These are phyloP conservation scores for Pseudomyrmex cubaensis DNA, from an alignment of 1,140 invertebrate genomes.

Conservation along the genomic window DNA sequence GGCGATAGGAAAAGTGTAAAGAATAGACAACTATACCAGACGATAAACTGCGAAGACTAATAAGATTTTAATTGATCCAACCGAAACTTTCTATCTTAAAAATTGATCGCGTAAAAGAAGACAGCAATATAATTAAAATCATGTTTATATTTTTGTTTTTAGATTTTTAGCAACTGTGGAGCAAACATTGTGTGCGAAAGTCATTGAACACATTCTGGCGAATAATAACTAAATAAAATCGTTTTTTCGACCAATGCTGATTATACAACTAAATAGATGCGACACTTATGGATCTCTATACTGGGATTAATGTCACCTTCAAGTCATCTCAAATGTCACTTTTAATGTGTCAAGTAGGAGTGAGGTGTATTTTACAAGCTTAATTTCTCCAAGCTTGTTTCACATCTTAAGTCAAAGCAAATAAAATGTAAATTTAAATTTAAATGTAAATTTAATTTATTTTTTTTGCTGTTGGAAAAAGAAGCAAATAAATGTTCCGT, in stretches of 20 bases:
- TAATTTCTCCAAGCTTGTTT: background rate
- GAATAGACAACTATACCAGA: background rate
- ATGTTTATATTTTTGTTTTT: background rate
- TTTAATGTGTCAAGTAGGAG: background rate
- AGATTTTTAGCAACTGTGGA: background rate
- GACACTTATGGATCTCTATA: too few relatives aligned
- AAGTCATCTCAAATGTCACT: background rate
- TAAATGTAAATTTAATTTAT: too few relatives aligned
- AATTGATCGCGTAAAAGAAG: background rate
- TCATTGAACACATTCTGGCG: too few relatives aligned
- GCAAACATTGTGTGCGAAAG: background rate
- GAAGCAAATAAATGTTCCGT: too few relatives aligned
- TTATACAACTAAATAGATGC: too few relatives aligned
- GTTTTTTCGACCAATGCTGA: too few relatives aligned
- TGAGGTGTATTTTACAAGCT: conserved; percentile 1
- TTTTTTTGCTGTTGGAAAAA: too few relatives aligned
- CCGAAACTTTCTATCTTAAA: background rate
- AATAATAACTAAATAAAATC: too few relatives aligned
- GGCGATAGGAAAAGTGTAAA: conserved; percentile 39
- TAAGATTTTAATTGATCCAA: background rate
- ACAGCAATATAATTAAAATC: conserved; percentile 4
- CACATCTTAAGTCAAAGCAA: conserved; percentile 11
- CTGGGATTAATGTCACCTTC: too few relatives aligned
- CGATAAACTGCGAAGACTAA: conserved; percentile 3
- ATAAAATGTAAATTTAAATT: conserved; percentile 1